A percentile compares a stretch with the other conserved stretches of the same genome.
These are phyloP conservation scores for Phallusia fumigata DNA, from an alignment of 23 tunicate species.

Conservation along the genomic window DNA sequence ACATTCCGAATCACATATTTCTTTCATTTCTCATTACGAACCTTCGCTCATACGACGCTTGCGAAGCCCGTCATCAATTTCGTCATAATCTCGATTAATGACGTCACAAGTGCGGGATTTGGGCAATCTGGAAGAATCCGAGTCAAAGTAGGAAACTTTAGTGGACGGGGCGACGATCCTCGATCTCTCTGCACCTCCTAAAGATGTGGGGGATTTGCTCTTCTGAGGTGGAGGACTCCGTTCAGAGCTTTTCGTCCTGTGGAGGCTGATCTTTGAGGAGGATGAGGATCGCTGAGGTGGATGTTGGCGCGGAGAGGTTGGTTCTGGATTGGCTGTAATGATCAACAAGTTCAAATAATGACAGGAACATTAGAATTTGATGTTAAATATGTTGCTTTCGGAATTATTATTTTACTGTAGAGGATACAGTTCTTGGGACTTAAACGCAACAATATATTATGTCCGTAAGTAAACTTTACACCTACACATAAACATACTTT, in stretches of 20 bases:
- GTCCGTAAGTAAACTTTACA: too few relatives aligned
- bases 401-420: too few relatives aligned
- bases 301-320: not conserved
- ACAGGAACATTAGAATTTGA: too few relatives aligned
- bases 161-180: not conserved
- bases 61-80: conserved; percentile 15
- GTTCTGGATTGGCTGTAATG: too few relatives aligned
- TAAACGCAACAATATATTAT: too few relatives aligned
- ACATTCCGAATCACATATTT: too few relatives aligned
- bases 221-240: not conserved
- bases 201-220: not conserved
- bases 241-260: not conserved
- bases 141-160: not conserved
- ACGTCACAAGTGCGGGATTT: not conserved
- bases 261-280: not conserved
- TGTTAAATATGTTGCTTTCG: too few relatives aligned
- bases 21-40: too few relatives aligned
- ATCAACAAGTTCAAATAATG: too few relatives aligned
- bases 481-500: too few relatives aligned
- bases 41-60: conserved; percentile 49
- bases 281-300: not conserved
- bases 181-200: too few relatives aligned
- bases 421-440: too few relatives aligned
- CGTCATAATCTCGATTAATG: not conserved
- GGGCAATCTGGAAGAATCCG: not conserved